These are phyloP conservation scores for Indicator indicator DNA, from an alignment of 2,113 vertebrate genomes.

Conservation along the genomic window DNA sequence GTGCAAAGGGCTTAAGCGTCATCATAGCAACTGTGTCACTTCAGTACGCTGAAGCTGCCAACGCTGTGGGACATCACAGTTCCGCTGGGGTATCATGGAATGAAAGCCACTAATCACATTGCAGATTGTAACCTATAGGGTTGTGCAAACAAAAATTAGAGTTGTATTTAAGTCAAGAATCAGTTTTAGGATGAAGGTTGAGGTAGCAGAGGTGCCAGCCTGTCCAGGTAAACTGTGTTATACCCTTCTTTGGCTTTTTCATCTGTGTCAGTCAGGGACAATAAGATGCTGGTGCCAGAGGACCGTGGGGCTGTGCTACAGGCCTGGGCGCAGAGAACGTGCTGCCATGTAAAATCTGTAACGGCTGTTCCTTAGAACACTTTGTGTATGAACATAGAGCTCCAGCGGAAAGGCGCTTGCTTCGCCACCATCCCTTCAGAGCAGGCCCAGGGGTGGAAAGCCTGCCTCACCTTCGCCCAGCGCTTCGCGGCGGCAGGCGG, in stretches of 20 bases:
- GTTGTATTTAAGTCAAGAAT: background rate
- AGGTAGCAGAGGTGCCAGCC: background rate
- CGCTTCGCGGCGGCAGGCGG: background rate
- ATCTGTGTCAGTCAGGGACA: background rate
- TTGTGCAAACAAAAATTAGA: background rate
- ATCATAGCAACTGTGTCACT: background rate
- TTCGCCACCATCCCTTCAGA: fast-evolving
- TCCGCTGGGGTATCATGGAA: background rate
- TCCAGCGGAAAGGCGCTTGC: too few species aligned
- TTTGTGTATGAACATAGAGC: background rate
- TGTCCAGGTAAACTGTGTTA: background rate
- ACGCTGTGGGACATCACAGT: too few species aligned
- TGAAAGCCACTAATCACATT: background rate
- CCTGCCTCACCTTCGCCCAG: background rate
- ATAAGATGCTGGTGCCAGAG: fast-evolving
- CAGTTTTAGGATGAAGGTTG: background rate
- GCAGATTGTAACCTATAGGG: background rate
- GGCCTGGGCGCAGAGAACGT: background rate
- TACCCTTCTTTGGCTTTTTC: background rate
- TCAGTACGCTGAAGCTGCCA: background rate
- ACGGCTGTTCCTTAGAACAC: background rate
- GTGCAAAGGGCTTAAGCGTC: background rate
- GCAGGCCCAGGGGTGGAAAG: background rate
- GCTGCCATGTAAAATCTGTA: background rate
- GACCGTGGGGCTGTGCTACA: fast-evolving